Base-by-base conservation (phyloP, 2,797 vertebrate species). In the Huso huso region DNA sequence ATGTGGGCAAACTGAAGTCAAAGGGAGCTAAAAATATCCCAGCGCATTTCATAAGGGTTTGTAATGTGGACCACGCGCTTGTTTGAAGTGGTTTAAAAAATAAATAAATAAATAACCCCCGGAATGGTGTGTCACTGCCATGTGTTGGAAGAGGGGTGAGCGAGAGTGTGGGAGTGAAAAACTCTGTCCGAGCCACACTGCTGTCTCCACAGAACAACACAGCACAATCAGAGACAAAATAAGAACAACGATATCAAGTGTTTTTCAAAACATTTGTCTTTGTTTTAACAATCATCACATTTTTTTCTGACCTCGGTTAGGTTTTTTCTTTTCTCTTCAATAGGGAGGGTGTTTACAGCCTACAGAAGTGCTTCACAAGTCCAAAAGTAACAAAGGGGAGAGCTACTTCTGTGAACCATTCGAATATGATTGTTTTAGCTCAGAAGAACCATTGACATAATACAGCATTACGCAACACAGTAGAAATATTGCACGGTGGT, bases 51-150 rank as follows among this genome's bases (percentile, higher is more conserved):
- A 75, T 69, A 62, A 74, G 70, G 77, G 69, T 70, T 67, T 73
- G 67, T 88, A 87, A 86, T 87, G 77, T 77, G 76, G 80, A 82
- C 78, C 80, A 80, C 84, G 76, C 76, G 10, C 75, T 68, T 59
- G 66, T 75, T 68, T 79, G 79, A 75, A 76, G 77, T 76, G 72
- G 75, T 62, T 53, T 37, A 37, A 12, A 1, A 62, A 23, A 67
- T 53, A 52, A 18, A 63, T 49, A 18, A 18, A 18, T 18, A 18
- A 18, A 18, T 55, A 59, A 53, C 61, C 62, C 69, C 55, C 68
- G 11, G 58, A 62, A 73, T 64, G 69, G 70, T 79, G 73, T 81
- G 78, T 77, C 70, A 74, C 63, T 51, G 72, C 61, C 8, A 58
- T 52, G 71, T 23, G 60, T 48, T 64, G 60, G 37, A 50, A 48